A percentile compares a stretch with the other conserved stretches of the same genome.
Evolutionary conservation across 2,113 vertebrate species (phyloP).

Genomic region (Diadophis punctatus): DNA sequence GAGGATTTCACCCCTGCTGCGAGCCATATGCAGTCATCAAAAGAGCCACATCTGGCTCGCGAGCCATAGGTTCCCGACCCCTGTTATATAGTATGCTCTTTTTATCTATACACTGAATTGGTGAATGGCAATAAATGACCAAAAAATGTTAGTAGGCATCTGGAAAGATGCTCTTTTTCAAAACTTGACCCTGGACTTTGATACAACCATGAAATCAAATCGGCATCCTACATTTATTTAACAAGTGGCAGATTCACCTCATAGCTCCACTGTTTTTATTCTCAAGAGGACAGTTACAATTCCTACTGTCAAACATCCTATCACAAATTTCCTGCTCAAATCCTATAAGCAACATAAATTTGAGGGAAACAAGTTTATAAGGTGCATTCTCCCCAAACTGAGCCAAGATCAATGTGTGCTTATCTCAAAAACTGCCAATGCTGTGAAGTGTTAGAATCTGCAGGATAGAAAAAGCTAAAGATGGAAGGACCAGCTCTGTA

Average conservation of each 20-base stretch:
- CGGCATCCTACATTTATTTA: not conserved
- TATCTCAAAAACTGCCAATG: not conserved
- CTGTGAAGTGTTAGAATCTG: not conserved
- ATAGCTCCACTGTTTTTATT: not conserved
- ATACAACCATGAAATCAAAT: not conserved
- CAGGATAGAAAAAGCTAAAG: not conserved
- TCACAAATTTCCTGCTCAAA: not conserved
- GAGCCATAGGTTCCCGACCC: no score
- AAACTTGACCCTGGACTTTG: not conserved
- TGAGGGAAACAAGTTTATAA: not conserved
- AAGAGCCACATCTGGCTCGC: no score
- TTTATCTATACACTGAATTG: not conserved
- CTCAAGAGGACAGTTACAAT: not conserved
- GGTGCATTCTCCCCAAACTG: not conserved
- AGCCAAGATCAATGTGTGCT: not conserved
- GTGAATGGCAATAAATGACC: not conserved
- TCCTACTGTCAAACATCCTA: not conserved
- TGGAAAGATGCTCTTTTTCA: not conserved
- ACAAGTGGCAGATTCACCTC: not conserved
- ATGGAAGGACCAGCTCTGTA: not conserved
- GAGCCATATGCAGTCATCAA: no score
- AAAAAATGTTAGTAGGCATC: not conserved
- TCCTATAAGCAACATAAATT: not conserved
- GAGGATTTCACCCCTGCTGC: no score
- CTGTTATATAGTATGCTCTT: not conserved